These are phyloP conservation scores for Sphaerodactylus townsendi DNA, from an alignment of 2,113 vertebrate genomes.

Conservation along the genomic window DNA sequence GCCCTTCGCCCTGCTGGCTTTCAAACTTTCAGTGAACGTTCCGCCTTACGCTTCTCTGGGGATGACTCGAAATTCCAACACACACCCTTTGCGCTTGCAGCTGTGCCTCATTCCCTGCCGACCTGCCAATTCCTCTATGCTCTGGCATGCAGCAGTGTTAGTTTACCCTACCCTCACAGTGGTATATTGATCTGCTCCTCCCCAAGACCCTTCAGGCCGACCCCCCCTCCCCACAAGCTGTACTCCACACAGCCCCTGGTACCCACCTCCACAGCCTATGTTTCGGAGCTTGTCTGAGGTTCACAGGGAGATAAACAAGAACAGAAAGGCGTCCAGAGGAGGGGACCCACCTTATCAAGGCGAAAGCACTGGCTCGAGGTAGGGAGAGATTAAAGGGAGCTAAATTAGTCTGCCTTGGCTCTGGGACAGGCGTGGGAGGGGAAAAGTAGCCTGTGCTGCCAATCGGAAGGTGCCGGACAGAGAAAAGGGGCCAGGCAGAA, in stretches of 20 bases:
- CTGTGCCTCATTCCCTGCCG: not conserved
- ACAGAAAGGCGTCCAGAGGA: not conserved
- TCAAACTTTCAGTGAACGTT: too few relatives aligned
- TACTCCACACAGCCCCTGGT: too few relatives aligned
- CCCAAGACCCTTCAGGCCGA: too few relatives aligned
- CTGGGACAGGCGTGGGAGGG: not conserved
- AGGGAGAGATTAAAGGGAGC: slow-evolving; percentile 6
- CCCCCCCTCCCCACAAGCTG: too few relatives aligned
- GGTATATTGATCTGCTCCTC: not conserved
- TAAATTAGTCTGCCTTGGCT: slow-evolving; percentile 21
- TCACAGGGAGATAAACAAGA: not conserved
- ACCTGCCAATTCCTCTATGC: not conserved
- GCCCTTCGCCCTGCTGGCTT: too few relatives aligned
- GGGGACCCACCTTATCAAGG: not conserved
- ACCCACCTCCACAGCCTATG: not conserved
- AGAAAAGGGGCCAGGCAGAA: not conserved
- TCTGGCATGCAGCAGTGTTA: not conserved
- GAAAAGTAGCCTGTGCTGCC: not conserved
- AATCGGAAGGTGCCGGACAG: not conserved
- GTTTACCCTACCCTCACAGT: not conserved
- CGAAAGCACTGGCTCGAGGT: not conserved
- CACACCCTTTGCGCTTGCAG: not conserved
- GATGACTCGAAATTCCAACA: not conserved
- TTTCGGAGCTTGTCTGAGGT: not conserved
- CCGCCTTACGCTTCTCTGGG: too few relatives aligned